Percentiles rank a stretch among this genome's conserved stretches.
Evolutionary conservation across 2,113 vertebrate species (phyloP).

Genomic region (Orthochromis malagaraziensis): DNA sequence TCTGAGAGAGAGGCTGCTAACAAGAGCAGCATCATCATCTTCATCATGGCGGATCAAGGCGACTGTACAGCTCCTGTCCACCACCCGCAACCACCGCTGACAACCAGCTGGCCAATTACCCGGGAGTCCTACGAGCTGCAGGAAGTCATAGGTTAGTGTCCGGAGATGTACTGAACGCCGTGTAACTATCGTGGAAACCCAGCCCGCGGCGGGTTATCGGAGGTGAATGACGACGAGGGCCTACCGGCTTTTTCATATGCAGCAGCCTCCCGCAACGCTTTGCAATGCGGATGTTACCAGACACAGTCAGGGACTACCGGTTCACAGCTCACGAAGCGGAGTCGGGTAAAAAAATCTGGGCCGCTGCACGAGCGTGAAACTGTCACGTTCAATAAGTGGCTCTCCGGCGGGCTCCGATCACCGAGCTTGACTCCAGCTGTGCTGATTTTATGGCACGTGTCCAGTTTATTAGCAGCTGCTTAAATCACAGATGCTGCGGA

Average conservation of each 20-base stretch:
- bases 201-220: not conserved
- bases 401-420: not conserved
- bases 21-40: constrained; percentile 44
- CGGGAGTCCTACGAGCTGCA: constrained; percentile 94
- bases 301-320: not conserved
- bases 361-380: not conserved
- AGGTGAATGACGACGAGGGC: constrained; percentile 61
- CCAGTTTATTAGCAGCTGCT: constrained; percentile 8
- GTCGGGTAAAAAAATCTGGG: not conserved
- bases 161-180: not conserved
- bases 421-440: not conserved
- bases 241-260: constrained; percentile 75
- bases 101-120: constrained; percentile 87
- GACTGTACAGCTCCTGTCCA: constrained; percentile 80
- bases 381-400: not conserved
- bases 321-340: not conserved
- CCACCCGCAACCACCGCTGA: constrained; percentile 70
- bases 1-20: constrained; percentile 67
- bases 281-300: constrained; percentile 71
- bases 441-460: constrained; percentile 22
- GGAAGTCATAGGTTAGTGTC: constrained; percentile 94
- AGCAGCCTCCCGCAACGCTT: constrained; percentile 27
- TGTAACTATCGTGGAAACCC: not conserved
- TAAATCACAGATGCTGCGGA: not conserved
- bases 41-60: constrained; percentile 92